Conservation (phyloP, 1,140 invertebrate species). For the Lineus longissimus region DNA sequence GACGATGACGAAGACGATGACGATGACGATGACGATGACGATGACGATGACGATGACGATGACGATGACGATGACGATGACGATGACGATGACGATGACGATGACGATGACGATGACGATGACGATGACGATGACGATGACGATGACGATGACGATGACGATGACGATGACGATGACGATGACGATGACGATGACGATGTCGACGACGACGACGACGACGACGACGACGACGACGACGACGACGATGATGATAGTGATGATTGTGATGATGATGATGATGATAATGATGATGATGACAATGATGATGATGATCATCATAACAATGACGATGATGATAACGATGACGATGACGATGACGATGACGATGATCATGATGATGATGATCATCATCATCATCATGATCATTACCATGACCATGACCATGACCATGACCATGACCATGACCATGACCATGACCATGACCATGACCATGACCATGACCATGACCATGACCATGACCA, state of each 20-base stretch:
- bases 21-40: conserved; percentile 9
- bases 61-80: conserved; percentile 13
- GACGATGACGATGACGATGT: too few relatives aligned
- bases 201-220: too few relatives aligned
- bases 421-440: too few relatives aligned
- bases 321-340: too few relatives aligned
- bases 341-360: conserved; percentile 28
- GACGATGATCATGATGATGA: conserved; percentile 27
- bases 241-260: conserved; percentile 59
- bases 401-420: too few relatives aligned
- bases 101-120: conserved; percentile 11
- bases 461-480: too few relatives aligned
- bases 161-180: conserved; percentile 9
- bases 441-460: too few relatives aligned
- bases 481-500: too few relatives aligned
- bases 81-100: conserved; percentile 10
- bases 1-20: conserved; percentile 14
- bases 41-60: conserved; percentile 9
- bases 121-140: conserved; percentile 7
- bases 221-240: conserved; percentile 31
- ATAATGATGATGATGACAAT: too few relatives aligned
- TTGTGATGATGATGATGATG: too few relatives aligned
- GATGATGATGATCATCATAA: too few relatives aligned
- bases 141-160: conserved; percentile 8
- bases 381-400: too few relatives aligned